Conservation (phyloP, 2,113 vertebrate species). For the Mus musculus region DNA sequence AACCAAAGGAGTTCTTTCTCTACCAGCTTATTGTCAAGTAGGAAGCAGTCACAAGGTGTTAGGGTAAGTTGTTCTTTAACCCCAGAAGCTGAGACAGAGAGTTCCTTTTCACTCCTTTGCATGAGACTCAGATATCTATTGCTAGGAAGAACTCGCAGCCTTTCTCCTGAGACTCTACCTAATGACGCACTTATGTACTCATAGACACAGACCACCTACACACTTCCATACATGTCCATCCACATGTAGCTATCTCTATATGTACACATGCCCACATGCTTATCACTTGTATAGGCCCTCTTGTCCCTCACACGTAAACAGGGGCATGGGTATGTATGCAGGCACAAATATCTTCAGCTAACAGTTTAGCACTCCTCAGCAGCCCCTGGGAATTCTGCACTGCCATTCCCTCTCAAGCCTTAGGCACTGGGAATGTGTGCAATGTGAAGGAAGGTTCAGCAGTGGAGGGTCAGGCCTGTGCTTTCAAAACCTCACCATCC, state of each 20-base stretch:
- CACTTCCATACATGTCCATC: too few relatives aligned
- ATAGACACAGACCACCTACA: not conserved
- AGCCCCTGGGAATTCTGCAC: not conserved
- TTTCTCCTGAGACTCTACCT: constrained; percentile 3
- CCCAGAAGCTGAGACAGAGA: not conserved
- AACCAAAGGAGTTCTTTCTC: constrained; percentile 3
- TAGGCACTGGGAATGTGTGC: not conserved
- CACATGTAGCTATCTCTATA: not conserved
- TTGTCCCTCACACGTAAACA: not conserved
- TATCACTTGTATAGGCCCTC: accelerated
- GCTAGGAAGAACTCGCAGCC: not conserved
- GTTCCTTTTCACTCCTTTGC: constrained; percentile 22
- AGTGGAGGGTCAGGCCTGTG: not conserved
- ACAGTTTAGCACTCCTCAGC: not conserved
- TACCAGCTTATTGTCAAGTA: not conserved
- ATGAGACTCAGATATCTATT: constrained; percentile 34
- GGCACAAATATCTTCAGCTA: not conserved
- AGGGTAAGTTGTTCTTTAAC: not conserved
- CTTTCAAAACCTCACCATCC: not conserved
- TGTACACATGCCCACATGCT: not conserved
- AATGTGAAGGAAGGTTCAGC: not conserved
- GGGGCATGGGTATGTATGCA: too few relatives aligned
- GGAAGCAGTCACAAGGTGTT: not conserved
- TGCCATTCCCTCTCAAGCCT: not conserved
- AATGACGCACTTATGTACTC: not conserved